Conservation (phyloP, 2,888 invertebrate species). For the Miltochrista miniata region DNA sequence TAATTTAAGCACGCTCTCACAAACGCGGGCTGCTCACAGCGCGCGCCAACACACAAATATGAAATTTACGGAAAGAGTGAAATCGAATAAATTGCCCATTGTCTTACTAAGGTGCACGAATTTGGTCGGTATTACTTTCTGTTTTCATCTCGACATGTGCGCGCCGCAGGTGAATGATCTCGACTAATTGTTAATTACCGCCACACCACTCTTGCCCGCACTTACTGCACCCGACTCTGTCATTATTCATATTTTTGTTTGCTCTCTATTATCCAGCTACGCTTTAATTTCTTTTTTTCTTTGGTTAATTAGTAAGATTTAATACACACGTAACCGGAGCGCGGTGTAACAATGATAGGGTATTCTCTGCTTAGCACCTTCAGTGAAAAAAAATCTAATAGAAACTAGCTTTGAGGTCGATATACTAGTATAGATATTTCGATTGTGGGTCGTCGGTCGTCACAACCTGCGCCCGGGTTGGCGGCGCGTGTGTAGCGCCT, state of each 20-base stretch:
- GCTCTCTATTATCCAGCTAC: slow-evolving; percentile 18
- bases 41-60: slow-evolving; percentile 57
- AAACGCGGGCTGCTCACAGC: slow-evolving; percentile 28
- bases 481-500: too few relatives aligned
- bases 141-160: slow-evolving; percentile 69
- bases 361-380: slow-evolving; percentile 12
- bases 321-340: slow-evolving; percentile 25
- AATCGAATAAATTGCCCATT: slow-evolving; percentile 81
- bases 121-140: slow-evolving; percentile 76
- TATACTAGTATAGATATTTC: too few relatives aligned
- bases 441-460: too few relatives aligned
- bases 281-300: slow-evolving; percentile 29
- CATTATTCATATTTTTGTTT: slow-evolving; percentile 34
- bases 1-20: slow-evolving; percentile 41
- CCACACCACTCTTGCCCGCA: slow-evolving; percentile 9
- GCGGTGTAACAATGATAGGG: slow-evolving; percentile 26
- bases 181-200: slow-evolving; percentile 40
- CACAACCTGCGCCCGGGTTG: too few relatives aligned
- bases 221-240: not conserved
- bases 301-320: slow-evolving; percentile 29
- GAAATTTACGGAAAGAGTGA: slow-evolving; percentile 78
- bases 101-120: slow-evolving; percentile 73
- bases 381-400: too few relatives aligned
- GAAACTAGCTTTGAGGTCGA: too few relatives aligned
- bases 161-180: slow-evolving; percentile 54